Conservation (phyloP, 92 coral and sea anemone genomes). For the Actinernus sp. region DNA sequence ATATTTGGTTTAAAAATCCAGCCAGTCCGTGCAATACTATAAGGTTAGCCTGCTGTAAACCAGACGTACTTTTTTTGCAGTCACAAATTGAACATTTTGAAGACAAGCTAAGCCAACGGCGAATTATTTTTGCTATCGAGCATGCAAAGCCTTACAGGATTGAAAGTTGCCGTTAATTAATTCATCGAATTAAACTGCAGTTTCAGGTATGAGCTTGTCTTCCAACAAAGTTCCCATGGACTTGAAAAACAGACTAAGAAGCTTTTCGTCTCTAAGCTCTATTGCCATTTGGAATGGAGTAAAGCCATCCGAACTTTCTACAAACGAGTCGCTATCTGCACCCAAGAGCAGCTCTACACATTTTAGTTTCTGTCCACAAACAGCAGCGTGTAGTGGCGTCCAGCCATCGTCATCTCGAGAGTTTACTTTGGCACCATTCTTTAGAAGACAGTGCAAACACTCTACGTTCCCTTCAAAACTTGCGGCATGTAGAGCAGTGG, state of each 20-base stretch:
- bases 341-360: constrained; percentile 65
- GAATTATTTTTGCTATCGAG: too few species aligned
- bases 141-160: too few species aligned
- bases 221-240: constrained; percentile 53
- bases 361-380: constrained; percentile 63
- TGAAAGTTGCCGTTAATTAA: too few species aligned
- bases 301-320: constrained; percentile 68
- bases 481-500: constrained; percentile 83
- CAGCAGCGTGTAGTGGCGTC: constrained; percentile 88
- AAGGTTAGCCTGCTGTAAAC: too few species aligned
- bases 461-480: constrained; percentile 80
- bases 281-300: constrained; percentile 94
- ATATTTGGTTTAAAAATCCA: too few species aligned
- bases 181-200: constrained; percentile 26
- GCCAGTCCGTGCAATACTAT: too few species aligned
- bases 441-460: constrained; percentile 59
- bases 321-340: constrained; percentile 67
- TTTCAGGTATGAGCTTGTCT: constrained; percentile 40
- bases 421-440: constrained; percentile 73
- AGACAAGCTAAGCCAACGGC: too few species aligned
- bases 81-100: too few species aligned
- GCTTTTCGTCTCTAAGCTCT: constrained; percentile 68
- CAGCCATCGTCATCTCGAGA: constrained; percentile 85
- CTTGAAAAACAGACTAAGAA: constrained; percentile 60
- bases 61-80: too few species aligned